phyloP scores from a whole-genome alignment of 2,113 vertebrate genomes.

The Gopherus evgoodei region DNA sequence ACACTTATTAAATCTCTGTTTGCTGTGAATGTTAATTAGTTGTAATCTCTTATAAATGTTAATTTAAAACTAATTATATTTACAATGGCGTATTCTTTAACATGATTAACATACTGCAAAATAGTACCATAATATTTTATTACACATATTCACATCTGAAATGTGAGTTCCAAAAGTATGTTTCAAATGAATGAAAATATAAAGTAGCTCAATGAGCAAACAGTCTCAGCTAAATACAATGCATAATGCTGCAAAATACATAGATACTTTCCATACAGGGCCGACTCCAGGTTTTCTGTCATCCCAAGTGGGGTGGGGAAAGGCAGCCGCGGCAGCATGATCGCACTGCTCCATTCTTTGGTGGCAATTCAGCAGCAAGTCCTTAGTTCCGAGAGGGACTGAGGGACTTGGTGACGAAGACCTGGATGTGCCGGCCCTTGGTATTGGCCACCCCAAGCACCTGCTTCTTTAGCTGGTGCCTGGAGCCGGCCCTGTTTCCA shows the following conservation, averaged over 20 bases:
- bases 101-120: neutral
- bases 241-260: neutral
- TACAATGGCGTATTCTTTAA: constrained; percentile 5
- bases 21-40: constrained; percentile 9
- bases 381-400: too few relatives aligned
- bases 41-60: constrained; percentile 15
- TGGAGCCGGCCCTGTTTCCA: neutral
- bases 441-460: too few relatives aligned
- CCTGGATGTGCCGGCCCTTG: too few relatives aligned
- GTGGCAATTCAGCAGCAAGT: too few relatives aligned
- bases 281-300: too few relatives aligned
- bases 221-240: neutral
- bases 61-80: neutral
- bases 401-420: too few relatives aligned
- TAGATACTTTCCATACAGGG: neutral
- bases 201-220: neutral
- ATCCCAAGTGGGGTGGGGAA: too few relatives aligned
- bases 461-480: too few relatives aligned
- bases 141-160: neutral
- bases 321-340: too few relatives aligned
- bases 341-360: too few relatives aligned
- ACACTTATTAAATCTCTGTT: neutral
- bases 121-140: neutral
- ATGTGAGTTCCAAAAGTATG: neutral
- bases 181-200: neutral